phyloP scores from a whole-genome alignment of 2,113 vertebrate genomes.

The Tretioscincus oriximinensis region DNA sequence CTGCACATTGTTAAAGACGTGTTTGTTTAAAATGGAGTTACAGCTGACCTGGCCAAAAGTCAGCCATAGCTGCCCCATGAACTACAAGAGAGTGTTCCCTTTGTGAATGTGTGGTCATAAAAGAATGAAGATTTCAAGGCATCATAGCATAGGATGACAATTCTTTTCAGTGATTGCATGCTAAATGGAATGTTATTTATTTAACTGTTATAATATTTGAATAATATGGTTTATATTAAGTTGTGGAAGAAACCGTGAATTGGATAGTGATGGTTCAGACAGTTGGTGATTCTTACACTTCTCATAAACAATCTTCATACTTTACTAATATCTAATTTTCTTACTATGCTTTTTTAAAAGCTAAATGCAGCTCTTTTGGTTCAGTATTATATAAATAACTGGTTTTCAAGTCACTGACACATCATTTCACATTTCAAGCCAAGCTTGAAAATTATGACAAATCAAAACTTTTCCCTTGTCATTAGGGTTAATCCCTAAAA shows the following conservation, averaged over 20 bases:
- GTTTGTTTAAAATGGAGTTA: conserved; percentile 30
- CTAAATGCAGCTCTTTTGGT: neutral
- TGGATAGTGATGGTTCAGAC: neutral
- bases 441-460: rapidly evolving
- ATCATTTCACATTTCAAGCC: neutral
- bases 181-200: neutral
- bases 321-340: neutral
- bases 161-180: neutral
- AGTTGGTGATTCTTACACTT: neutral
- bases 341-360: neutral
- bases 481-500: too few species aligned
- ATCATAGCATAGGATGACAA: neutral
- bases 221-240: neutral
- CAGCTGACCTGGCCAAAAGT: conserved; percentile 15
- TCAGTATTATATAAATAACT: neutral
- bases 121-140: conserved; percentile 27
- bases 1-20: conserved; percentile 27
- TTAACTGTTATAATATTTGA: neutral
- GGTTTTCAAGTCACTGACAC: neutral
- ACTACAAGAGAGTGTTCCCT: conserved; percentile 31
- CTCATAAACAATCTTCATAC: neutral
- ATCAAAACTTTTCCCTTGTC: neutral
- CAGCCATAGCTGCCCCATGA: conserved; percentile 31
- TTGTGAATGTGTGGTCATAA: conserved; percentile 25
- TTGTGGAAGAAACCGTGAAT: conserved; percentile 1